Evolutionary conservation across 2,888 invertebrate genomes (phyloP), one percentile per base, ranked within the genome.

Genomic region (Gortyna flavago): DNA sequence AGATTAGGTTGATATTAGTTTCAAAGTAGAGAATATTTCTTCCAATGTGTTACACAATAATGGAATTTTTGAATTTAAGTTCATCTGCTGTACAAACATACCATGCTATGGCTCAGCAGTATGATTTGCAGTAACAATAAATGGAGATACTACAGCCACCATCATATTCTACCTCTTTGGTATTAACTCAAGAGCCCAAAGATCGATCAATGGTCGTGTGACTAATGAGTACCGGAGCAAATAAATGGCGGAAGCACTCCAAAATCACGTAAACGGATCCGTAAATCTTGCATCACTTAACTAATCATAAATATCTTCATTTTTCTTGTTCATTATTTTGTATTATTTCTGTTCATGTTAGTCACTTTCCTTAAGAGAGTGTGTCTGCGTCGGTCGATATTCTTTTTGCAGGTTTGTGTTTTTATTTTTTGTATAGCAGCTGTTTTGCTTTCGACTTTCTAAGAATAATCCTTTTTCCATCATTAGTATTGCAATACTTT

Each of bases 281-380:
- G 69, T 88, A 80, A 86, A 87, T 84, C 88, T 88, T 75, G 68
- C 70, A 73, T 78, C 77, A 78, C 79, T 57, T 77, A 67, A 81
- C 68, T 75, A 76, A 84, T 84, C 76, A 79, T 76, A 81, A 86
- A 84, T 73, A 77, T 83, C 66, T 84, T 68, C n/a, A 72, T 77
- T 75, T 79, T 84, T 76, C 61, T n/a, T 62, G 79, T 80, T 77
- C 70, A 73, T 67, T 70, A 70, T 62, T 72, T 72, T 18, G 35
- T 68, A 64, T 66, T 80, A 75, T 75, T 85, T 71, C 62, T 71
- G 83, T 64, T n/a, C 35, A 83, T 77, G 67, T 85, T 73, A 75
- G 38, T 83, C 67, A 83, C 65, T 77, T 80, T 67, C 64, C 29
- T 41, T 5, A 57, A 29, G 57, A 48, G 35, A 41, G 29, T 75